Percentiles rank a stretch among this genome's conserved stretches.
These are phyloP conservation scores for Cebidichthys violaceus DNA, from an alignment of 2,113 vertebrate genomes.

Conservation along the genomic window DNA sequence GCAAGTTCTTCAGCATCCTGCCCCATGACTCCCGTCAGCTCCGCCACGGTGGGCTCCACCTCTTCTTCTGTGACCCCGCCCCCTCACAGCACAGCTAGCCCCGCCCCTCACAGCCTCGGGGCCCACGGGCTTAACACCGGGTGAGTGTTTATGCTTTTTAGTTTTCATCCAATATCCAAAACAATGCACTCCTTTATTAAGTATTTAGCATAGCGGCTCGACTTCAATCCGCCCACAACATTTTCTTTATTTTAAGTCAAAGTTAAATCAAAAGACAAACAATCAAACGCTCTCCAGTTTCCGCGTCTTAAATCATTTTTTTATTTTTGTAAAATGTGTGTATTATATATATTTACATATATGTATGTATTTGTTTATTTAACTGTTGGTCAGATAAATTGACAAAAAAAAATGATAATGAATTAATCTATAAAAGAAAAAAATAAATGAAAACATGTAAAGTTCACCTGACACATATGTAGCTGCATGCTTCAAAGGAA, in stretches of 20 bases:
- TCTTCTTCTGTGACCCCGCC: slow-evolving; percentile 87
- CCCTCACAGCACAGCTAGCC: slow-evolving; percentile 89
- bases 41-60: slow-evolving; percentile 81
- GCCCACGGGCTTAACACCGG: slow-evolving; percentile 86
- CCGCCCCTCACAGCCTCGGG: slow-evolving; percentile 85
- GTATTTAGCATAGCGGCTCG: neutral
- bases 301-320: neutral
- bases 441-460: neutral
- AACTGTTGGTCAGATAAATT: neutral
- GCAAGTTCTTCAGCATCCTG: slow-evolving; percentile 85
- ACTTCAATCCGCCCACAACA: neutral
- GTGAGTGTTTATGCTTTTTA: slow-evolving; percentile 75
- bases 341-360: neutral
- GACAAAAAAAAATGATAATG: neutral
- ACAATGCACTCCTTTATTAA: neutral
- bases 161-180: neutral
- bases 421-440: neutral
- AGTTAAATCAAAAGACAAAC: neutral
- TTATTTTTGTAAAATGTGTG: neutral
- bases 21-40: slow-evolving; percentile 86
- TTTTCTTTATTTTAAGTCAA: neutral
- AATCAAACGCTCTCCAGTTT: neutral
- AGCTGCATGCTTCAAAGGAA: neutral
- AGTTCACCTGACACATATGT: too few relatives aligned
- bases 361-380: neutral